Evolutionary conservation across 2,113 vertebrate species (phyloP).

Genomic region (Muntiacus reevesi): DNA sequence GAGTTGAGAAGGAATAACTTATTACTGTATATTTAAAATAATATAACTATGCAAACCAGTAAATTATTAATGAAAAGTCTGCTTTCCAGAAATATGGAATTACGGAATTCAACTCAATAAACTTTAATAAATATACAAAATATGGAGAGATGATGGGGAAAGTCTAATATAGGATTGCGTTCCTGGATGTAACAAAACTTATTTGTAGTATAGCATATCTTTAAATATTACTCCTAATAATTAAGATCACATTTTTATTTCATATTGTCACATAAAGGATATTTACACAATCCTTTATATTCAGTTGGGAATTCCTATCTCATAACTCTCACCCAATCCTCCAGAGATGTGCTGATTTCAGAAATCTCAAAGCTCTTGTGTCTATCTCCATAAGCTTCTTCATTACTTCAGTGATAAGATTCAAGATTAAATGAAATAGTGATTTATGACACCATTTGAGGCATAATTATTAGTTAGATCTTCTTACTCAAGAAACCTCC

Average conservation of each 20-base stretch:
- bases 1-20: not conserved
- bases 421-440: slow-evolving; percentile 5
- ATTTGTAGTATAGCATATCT: not conserved
- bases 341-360: not conserved
- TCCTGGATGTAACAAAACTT: not conserved
- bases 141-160: not conserved
- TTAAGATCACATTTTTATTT: not conserved
- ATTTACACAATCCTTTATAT: not conserved
- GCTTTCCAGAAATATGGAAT: not conserved
- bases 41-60: not conserved
- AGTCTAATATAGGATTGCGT: not conserved
- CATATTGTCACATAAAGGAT: not conserved
- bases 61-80: not conserved
- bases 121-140: not conserved
- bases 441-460: not conserved
- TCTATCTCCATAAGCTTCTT: not conserved
- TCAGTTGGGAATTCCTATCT: not conserved
- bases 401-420: not conserved
- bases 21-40: not conserved
- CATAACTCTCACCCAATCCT: not conserved
- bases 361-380: not conserved
- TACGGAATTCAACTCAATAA: not conserved
- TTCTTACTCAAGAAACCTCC: not conserved
- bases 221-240: not conserved
- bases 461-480: not conserved